Evolutionary conservation across 1,140 invertebrate genomes (phyloP), one percentile per base, ranked within the genome.

Genomic region (Gonioctena quinquepunctata): DNA sequence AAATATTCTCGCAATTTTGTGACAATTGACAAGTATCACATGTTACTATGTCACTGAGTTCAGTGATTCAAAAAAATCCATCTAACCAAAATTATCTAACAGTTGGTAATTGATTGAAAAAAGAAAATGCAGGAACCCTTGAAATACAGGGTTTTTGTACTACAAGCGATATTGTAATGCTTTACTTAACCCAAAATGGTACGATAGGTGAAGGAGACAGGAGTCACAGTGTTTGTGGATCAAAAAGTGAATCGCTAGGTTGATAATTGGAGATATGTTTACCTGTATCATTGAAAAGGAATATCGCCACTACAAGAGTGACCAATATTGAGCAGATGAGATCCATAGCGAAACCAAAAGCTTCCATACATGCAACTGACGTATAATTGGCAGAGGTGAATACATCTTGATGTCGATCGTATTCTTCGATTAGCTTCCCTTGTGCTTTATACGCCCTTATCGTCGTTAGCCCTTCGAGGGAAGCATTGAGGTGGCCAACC

Each of bases 391-490:
- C 89, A 88, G 89, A 88, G 66, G 89, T 90, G 75, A 91, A 90
- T 25, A 89, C 70, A 79, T 91, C 88, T 88, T 96, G 91, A 79
- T 91, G 89, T 72, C 88, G 89, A 76, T 94, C 92, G 75, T 94
- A 94, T 83, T 94, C 91, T 25, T 90, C 83, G 72, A 92, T 91
- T 8, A 97, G 87, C 64, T 91, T 89, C 70, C 90, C 86, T 81
- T 96, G 89, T 0, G 91, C 91, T 25, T 87, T 86, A 76, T 93
- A 95, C 0, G 95, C 94, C 69, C 96, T 86, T 61, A 98, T 83
- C 3, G 85, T 86, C 3, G 82, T 81, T 25, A 86, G 66, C 26
- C 85, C 85, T 26, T 81, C 73, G 48, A 86, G 78, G 7, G 85
- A 83, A 3, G 85, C 85, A 60, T 82, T 85, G 25, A 86, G 82